Evolutionary conservation across 2,797 vertebrate genomes (phyloP).

Genomic region (Rhinella marina): DNA sequence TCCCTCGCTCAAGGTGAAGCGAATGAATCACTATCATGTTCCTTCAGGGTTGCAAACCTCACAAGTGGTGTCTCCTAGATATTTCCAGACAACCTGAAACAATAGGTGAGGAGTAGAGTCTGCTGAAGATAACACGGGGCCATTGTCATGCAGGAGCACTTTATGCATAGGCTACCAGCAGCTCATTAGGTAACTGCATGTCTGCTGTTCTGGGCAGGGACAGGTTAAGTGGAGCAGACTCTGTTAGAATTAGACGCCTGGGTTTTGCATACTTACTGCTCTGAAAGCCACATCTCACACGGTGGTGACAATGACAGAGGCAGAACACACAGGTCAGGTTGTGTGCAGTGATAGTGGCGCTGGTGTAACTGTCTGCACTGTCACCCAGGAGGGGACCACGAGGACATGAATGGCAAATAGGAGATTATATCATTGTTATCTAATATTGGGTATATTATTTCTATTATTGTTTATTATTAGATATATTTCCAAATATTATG

Average conservation of each 20-base stretch:
- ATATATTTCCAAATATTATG: no score
- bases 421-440: neutral
- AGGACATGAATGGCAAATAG: neutral
- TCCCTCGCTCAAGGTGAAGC: neutral
- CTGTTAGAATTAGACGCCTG: slow-evolving; percentile 11
- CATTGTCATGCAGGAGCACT: neutral
- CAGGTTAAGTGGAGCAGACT: slow-evolving; percentile 3
- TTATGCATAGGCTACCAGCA: neutral
- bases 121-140: neutral
- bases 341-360: neutral
- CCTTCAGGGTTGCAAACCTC: neutral
- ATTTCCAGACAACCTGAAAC: slow-evolving; percentile 8
- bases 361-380: neutral
- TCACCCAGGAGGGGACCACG: neutral
- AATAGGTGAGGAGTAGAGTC: neutral
- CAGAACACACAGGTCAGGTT: neutral
- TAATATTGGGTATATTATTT: neutral
- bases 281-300: slow-evolving; percentile 30
- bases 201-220: neutral
- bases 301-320: slow-evolving; percentile 18
- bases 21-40: neutral
- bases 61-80: neutral
- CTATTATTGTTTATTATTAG: neutral
- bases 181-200: neutral
- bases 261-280: slow-evolving; percentile 45